These are phyloP conservation scores for Acrobasis consociella DNA, from an alignment of 2,888 invertebrate genomes.

Conservation along the genomic window DNA sequence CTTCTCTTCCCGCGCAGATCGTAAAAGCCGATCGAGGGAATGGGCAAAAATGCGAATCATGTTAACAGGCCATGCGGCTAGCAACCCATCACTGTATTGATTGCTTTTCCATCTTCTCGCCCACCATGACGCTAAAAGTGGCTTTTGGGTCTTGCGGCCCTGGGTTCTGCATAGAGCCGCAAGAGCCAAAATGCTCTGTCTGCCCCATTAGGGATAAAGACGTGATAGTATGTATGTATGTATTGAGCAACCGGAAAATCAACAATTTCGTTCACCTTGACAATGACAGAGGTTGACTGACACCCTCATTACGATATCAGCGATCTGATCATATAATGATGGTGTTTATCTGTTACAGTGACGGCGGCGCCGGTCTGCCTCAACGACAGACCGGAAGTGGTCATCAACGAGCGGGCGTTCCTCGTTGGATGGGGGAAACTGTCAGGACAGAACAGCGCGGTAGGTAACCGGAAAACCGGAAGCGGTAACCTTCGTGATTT, in stretches of 20 bases:
- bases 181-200: too few relatives aligned
- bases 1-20: too few relatives aligned
- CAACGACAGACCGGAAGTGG: slow-evolving; percentile 88
- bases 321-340: slow-evolving; percentile 3
- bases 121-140: too few relatives aligned
- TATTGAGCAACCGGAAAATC: background rate
- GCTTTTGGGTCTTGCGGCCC: too few relatives aligned
- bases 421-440: slow-evolving; percentile 89
- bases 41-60: too few relatives aligned
- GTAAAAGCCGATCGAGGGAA: too few relatives aligned
- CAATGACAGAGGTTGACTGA: slow-evolving; percentile 26
- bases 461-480: slow-evolving; percentile 39
- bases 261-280: slow-evolving; percentile 25
- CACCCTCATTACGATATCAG: slow-evolving; percentile 11
- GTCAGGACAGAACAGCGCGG: slow-evolving; percentile 79
- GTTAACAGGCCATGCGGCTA: too few relatives aligned
- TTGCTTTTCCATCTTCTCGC: too few relatives aligned
- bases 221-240: too few relatives aligned
- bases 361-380: slow-evolving; percentile 90
- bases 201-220: too few relatives aligned
- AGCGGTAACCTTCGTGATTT: slow-evolving; percentile 31
- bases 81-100: too few relatives aligned
- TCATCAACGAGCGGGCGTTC: slow-evolving; percentile 81
- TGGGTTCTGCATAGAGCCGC: too few relatives aligned
- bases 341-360: slow-evolving; percentile 76